Conservation (phyloP, 2,113 vertebrate genomes). For the Tupaia chinensis region DNA sequence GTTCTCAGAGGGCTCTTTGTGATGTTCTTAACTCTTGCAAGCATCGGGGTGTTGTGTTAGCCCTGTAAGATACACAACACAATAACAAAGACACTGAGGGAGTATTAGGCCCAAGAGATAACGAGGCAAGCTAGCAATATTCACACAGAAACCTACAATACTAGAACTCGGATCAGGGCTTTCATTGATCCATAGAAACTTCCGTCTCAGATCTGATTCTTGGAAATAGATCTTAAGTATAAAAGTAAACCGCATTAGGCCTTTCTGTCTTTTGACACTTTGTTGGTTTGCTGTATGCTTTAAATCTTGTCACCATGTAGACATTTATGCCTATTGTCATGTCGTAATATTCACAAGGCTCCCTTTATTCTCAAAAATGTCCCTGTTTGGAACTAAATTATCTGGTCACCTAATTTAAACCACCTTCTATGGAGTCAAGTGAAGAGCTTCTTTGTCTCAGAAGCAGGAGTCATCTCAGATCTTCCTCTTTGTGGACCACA, state of each 20-base stretch:
- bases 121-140: neutral
- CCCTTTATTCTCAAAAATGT: conserved; percentile 40
- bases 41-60: conserved; percentile 45
- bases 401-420: neutral
- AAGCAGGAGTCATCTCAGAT: neutral
- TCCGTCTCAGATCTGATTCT: neutral
- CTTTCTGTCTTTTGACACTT: neutral
- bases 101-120: neutral
- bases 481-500: neutral
- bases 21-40: neutral
- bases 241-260: neutral
- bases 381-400: conserved; percentile 14
- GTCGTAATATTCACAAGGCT: neutral
- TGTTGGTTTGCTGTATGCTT: neutral
- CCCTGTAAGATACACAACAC: neutral
- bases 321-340: neutral
- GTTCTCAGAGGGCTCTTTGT: conserved; percentile 16
- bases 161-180: neutral
- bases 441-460: conserved; percentile 40
- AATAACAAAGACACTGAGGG: neutral
- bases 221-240: conserved; percentile 16
- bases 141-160: neutral
- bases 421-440: neutral
- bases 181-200: neutral
- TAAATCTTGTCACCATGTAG: neutral